Evolutionary conservation across 2,888 invertebrate species (phyloP).

Genomic region (Pseudanteris insignis): DNA sequence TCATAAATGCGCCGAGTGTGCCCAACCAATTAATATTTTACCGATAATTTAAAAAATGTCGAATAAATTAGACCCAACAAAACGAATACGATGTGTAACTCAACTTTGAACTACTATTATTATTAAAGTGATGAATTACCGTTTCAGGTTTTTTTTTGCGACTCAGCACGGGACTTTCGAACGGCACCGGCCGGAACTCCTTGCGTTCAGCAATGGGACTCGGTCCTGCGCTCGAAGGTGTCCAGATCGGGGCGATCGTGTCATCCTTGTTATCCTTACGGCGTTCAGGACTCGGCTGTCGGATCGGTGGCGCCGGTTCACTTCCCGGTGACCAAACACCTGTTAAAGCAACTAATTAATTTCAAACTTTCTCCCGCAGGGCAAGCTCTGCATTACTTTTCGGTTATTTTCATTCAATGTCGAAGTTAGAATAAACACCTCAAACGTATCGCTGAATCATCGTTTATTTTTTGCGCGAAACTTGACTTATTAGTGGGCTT

Average conservation of each 20-base stretch:
- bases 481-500: conserved; percentile 15
- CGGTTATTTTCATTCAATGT: conserved; percentile 16
- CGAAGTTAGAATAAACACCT: conserved; percentile 1
- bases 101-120: no score
- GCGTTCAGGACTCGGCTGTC: conserved; percentile 64
- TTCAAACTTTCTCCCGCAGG: background rate
- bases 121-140: no score
- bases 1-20: no score
- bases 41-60: no score
- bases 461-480: conserved; percentile 19
- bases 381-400: background rate
- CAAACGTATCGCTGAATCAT: conserved; percentile 13
- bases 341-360: conserved; percentile 50
- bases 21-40: no score
- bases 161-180: conserved; percentile 74
- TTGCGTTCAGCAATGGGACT: conserved; percentile 80
- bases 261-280: conserved; percentile 69
- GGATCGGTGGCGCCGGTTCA: conserved; percentile 60
- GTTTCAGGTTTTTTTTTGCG: conserved; percentile 68
- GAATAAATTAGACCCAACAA: no score
- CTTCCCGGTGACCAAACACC: conserved; percentile 74
- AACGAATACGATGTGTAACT: no score
- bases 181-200: conserved; percentile 81
- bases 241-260: conserved; percentile 80
- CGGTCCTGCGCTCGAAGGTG: conserved; percentile 76